phyloP scores from a whole-genome alignment of 2,113 vertebrate genomes.

The Tetrao urogallus region DNA sequence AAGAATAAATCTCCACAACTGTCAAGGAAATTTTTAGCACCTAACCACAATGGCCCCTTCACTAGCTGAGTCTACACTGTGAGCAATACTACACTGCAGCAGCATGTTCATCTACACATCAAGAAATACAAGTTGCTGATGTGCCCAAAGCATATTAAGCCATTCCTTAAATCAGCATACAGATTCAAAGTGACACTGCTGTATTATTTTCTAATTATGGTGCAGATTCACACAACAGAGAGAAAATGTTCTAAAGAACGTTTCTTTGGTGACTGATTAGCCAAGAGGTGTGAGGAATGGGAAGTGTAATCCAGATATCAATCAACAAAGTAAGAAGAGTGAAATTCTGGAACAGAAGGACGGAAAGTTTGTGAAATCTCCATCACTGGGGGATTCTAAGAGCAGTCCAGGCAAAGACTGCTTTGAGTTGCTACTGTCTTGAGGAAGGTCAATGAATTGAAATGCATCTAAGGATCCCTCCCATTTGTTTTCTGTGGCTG shows the following conservation, averaged over 20 bases:
- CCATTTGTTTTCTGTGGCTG: not conserved
- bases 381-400: not conserved
- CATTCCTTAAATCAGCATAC: not conserved
- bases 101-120: not conserved
- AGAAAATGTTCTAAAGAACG: too few relatives aligned
- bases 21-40: not conserved
- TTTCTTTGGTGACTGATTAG: not conserved
- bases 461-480: not conserved
- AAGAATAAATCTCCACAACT: not conserved
- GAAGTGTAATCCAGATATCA: not conserved
- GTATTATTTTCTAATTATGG: not conserved
- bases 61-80: fast-evolving
- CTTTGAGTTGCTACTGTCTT: not conserved
- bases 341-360: conserved; percentile 25
- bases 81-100: not conserved
- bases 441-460: not conserved
- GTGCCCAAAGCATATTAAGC: not conserved
- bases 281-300: not conserved
- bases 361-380: conserved; percentile 44
- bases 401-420: not conserved
- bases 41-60: fast-evolving
- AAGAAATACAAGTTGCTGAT: not conserved
- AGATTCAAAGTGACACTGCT: not conserved
- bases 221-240: not conserved
- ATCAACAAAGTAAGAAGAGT: not conserved